Evolutionary conservation across 1,140 invertebrate species (phyloP).

Genomic region (Zaprionus ornatus): DNA sequence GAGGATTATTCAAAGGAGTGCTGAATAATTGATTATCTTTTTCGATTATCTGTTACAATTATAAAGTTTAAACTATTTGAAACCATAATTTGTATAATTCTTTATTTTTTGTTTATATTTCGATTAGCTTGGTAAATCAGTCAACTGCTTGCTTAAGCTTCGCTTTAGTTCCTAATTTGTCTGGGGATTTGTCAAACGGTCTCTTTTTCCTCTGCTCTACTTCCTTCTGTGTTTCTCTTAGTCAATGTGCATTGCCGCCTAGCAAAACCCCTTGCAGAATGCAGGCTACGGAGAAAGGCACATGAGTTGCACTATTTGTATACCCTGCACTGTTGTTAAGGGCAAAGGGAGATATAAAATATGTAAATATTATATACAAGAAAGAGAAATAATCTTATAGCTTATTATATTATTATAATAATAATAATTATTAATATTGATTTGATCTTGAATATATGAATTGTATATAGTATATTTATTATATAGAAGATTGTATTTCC

Average conservation of each 20-base stretch:
- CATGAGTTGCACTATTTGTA: conserved; percentile 51
- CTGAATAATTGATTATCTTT: no score
- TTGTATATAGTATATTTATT: no score
- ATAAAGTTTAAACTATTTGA: no score
- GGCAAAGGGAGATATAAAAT: not conserved
- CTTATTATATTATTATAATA: no score
- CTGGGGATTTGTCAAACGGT: conserved; percentile 12
- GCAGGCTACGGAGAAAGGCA: conserved; percentile 64
- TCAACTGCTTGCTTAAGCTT: conserved; percentile 44
- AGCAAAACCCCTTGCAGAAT: conserved; percentile 2
- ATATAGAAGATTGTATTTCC: no score
- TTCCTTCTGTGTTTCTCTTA: conserved; percentile 29
- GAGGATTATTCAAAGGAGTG: not conserved
- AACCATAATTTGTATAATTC: not conserved
- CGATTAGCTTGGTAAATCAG: conserved; percentile 35
- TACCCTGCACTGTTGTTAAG: not conserved
- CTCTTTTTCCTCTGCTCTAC: conserved; percentile 26
- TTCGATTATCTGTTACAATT: no score
- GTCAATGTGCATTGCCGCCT: conserved; percentile 41
- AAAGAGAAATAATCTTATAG: no score
- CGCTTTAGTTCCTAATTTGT: conserved; percentile 53
- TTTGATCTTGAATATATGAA: no score
- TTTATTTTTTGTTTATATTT: not conserved
- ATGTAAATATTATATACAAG: not conserved
- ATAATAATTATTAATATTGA: no score